Percentiles rank a stretch among this genome's conserved stretches.
Conservation (phyloP, 2,113 vertebrate genomes). For the Pleuronectes platessa region DNA sequence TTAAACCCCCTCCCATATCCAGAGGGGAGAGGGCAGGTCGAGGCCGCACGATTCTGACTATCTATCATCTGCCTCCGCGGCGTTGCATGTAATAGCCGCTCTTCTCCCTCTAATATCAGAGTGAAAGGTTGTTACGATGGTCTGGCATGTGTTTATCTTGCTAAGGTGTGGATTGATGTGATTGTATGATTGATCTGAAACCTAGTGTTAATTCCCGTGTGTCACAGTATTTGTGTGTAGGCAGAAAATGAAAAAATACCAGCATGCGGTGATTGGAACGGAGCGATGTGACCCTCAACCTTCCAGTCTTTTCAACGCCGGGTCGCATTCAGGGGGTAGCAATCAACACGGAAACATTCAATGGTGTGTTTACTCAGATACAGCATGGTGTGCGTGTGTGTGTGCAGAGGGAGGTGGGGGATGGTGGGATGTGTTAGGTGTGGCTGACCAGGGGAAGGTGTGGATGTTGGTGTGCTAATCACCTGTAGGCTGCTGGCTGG, state of each 20-base stretch:
- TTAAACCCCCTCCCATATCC: slow-evolving; percentile 20
- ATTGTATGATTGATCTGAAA: slow-evolving; percentile 66
- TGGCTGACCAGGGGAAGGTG: slow-evolving; percentile 11
- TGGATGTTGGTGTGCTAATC: slow-evolving; percentile 10
- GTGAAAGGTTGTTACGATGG: slow-evolving; percentile 48
- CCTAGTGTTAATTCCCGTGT: slow-evolving; percentile 36
- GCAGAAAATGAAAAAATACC: slow-evolving; percentile 68
- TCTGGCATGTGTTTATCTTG: slow-evolving; percentile 54
- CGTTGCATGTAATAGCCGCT: slow-evolving; percentile 35
- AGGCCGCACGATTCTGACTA: slow-evolving; percentile 43
- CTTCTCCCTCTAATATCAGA: slow-evolving; percentile 29
- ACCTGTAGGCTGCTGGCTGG: slow-evolving; percentile 62
- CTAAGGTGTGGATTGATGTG: slow-evolving; percentile 53
- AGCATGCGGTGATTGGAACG: slow-evolving; percentile 51
- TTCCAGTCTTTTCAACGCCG: slow-evolving; percentile 43
- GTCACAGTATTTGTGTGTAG: slow-evolving; percentile 52
- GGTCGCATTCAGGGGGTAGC: slow-evolving; percentile 51
- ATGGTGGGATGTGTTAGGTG: neutral
- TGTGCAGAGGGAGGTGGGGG: neutral
- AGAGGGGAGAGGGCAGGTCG: slow-evolving; percentile 43
- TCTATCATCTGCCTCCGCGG: slow-evolving; percentile 43
- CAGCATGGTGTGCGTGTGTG: neutral
- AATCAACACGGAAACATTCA: slow-evolving; percentile 51
- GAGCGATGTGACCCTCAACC: slow-evolving; percentile 64
- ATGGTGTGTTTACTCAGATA: slow-evolving; percentile 45